These are phyloP conservation scores for Steinernema carpocapsae DNA, from an alignment of 2,888 invertebrate species.

Conservation along the genomic window DNA sequence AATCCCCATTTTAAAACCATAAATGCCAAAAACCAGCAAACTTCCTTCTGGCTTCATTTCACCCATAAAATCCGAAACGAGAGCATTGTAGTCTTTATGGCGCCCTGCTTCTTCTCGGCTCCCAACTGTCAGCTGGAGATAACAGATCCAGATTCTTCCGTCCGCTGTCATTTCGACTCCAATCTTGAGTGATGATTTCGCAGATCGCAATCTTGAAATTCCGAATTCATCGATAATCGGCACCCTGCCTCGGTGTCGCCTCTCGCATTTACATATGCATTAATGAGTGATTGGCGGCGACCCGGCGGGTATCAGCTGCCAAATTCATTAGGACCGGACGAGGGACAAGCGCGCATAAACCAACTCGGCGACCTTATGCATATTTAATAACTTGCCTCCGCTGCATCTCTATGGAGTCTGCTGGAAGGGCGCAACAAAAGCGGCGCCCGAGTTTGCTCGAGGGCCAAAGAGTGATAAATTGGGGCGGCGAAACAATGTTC, in stretches of 20 bases:
- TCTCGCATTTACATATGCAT: slow-evolving; percentile 30
- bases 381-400: slow-evolving; percentile 14
- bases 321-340: slow-evolving; percentile 27
- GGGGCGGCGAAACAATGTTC: slow-evolving; percentile 32
- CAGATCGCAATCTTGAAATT: slow-evolving; percentile 28
- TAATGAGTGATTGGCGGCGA: slow-evolving; percentile 12
- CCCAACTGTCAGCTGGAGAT: slow-evolving; percentile 5
- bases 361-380: slow-evolving; percentile 20
- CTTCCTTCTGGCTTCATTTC: too few relatives aligned
- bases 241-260: background rate
- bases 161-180: background rate
- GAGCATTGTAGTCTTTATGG: background rate
- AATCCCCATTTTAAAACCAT: too few relatives aligned
- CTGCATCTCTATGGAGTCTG: background rate
- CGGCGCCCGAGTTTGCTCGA: background rate
- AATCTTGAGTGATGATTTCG: slow-evolving; percentile 25
- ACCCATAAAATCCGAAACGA: background rate
- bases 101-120: background rate
- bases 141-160: background rate
- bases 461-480: slow-evolving; percentile 31
- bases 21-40: too few relatives aligned
- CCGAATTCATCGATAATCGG: slow-evolving; percentile 26
- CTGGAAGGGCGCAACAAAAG: background rate
- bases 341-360: background rate
- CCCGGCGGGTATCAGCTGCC: slow-evolving; percentile 19